Evolutionary conservation across 2,113 vertebrate species (phyloP).

Genomic region (Hyla sarda): DNA sequence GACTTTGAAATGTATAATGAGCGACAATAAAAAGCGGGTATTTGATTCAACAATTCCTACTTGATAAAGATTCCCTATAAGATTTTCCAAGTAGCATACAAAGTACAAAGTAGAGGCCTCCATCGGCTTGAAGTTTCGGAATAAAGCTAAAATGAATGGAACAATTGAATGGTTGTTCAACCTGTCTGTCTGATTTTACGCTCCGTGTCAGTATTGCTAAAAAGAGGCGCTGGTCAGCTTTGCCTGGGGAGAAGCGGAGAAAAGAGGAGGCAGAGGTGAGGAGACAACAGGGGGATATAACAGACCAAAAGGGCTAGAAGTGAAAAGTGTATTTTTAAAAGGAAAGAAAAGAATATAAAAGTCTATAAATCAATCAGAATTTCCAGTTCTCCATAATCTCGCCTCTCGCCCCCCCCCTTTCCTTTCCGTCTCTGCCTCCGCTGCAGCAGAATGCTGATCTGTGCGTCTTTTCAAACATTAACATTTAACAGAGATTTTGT

Average conservation of each 20-base stretch:
- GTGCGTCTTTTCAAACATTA: slow-evolving; percentile 71
- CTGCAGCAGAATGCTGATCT: slow-evolving; percentile 66
- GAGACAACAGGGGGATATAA: slow-evolving; percentile 50
- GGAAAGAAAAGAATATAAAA: slow-evolving; percentile 40
- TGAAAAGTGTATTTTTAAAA: slow-evolving; percentile 30
- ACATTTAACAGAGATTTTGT: slow-evolving; percentile 76
- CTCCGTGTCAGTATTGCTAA: slow-evolving; percentile 35
- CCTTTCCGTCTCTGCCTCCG: slow-evolving; percentile 20
- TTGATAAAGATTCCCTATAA: slow-evolving; percentile 41
- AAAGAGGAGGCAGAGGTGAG: slow-evolving; percentile 44
- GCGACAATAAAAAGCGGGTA: neutral
- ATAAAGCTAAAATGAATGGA: slow-evolving; percentile 44
- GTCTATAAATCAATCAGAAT: slow-evolving; percentile 41
- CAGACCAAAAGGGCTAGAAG: slow-evolving; percentile 14
- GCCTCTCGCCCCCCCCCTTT: neutral
- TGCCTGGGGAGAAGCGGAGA: slow-evolving; percentile 35
- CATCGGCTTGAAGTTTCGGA: slow-evolving; percentile 37
- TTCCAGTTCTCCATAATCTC: slow-evolving; percentile 54
- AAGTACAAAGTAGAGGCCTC: slow-evolving; percentile 34
- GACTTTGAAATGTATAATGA: slow-evolving; percentile 27
- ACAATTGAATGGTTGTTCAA: slow-evolving; percentile 51
- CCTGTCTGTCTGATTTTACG: slow-evolving; percentile 56
- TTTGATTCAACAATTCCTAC: slow-evolving; percentile 33
- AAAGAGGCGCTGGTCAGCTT: slow-evolving; percentile 47
- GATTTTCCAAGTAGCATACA: slow-evolving; percentile 16